Percentiles rank a stretch among this genome's conserved stretches.
Conservation (phyloP, 2,113 vertebrate species). For the Lasiurus borealis region DNA sequence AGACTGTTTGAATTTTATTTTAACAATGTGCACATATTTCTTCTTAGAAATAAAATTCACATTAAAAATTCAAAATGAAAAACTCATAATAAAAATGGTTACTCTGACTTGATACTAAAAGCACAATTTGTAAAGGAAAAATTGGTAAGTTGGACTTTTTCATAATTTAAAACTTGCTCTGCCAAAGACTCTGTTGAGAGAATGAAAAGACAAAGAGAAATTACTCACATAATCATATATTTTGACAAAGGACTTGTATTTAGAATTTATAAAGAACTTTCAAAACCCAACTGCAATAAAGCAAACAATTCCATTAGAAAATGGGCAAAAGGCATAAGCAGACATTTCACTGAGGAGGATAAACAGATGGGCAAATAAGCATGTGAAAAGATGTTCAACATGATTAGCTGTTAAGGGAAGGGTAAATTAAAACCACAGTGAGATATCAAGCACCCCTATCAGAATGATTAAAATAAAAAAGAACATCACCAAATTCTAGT, state of each 20-base stretch:
- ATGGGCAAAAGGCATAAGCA: not conserved
- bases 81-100: slow-evolving; percentile 9
- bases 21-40: not conserved
- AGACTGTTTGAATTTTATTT: slow-evolving; percentile 7
- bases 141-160: not conserved
- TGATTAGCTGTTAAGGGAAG: slow-evolving; percentile 9
- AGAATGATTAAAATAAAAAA: not conserved
- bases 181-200: not conserved
- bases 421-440: not conserved
- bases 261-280: slow-evolving; percentile 35
- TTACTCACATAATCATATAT: not conserved
- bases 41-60: slow-evolving; percentile 38
- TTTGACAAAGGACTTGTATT: slow-evolving; percentile 21
- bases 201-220: slow-evolving; percentile 11
- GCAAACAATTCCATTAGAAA: slow-evolving; percentile 33
- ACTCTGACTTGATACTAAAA: not conserved
- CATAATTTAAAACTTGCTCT: slow-evolving; percentile 29
- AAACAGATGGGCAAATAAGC: not conserved
- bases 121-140: not conserved
- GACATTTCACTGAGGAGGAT: not conserved
- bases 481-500: not conserved
- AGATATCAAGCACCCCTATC: not conserved
- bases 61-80: slow-evolving; percentile 15
- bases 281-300: not conserved
- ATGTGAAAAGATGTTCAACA: not conserved